phyloP scores from a whole-genome alignment of 2,888 invertebrate genomes.

The Incurvaria masculella region DNA sequence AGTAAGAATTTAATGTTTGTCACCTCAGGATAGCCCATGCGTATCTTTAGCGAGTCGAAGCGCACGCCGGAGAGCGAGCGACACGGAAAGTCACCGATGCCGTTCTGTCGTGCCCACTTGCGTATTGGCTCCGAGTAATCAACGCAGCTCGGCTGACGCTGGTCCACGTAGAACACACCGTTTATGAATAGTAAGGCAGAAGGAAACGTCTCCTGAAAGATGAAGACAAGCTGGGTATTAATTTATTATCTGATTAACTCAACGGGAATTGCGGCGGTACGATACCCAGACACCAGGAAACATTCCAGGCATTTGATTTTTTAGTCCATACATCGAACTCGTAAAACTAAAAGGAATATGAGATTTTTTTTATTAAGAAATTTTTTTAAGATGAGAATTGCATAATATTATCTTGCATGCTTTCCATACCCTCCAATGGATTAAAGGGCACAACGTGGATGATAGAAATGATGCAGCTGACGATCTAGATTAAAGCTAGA shows the following conservation, averaged over 20 bases:
- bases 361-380: too few species aligned
- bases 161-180: conserved; percentile 47
- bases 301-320: conserved; percentile 7
- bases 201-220: conserved; percentile 34
- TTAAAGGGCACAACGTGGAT: too few species aligned
- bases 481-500: too few species aligned
- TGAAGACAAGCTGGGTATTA: not conserved
- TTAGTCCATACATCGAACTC: not conserved
- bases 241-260: conserved; percentile 3
- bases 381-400: too few species aligned
- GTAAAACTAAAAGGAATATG: too few species aligned
- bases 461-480: too few species aligned
- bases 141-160: conserved; percentile 25
- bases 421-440: too few species aligned
- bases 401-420: too few species aligned
- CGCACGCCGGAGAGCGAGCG: conserved; percentile 23
- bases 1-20: conserved; percentile 2
- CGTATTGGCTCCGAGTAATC: conserved; percentile 30
- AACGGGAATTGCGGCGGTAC: conserved; percentile 23
- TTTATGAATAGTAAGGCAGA: conserved; percentile 46
- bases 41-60: conserved; percentile 24
- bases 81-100: conserved; percentile 27
- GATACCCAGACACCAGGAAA: conserved; percentile 21
- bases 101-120: conserved; percentile 28
- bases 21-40: conserved; percentile 39